Evolutionary conservation across 1,140 invertebrate genomes (phyloP).

Genomic region (Orchestia grillus): DNA sequence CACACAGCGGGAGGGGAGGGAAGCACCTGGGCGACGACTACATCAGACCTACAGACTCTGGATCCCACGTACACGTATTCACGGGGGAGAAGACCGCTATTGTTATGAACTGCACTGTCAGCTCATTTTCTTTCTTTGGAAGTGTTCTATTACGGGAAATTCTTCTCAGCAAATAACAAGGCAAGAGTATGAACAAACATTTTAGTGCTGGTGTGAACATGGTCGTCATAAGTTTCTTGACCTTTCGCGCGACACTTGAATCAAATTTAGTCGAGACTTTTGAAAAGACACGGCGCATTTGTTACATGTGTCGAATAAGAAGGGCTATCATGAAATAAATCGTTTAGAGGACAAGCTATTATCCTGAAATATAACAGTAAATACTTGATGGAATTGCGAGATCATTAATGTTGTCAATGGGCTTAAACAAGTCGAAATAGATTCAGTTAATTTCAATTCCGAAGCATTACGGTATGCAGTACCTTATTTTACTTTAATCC

Average conservation of each 20-base stretch:
- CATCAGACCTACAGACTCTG: no score
- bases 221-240: not conserved
- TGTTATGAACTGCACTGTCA: not conserved
- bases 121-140: not conserved
- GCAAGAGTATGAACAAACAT: not conserved
- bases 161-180: not conserved
- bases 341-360: not conserved
- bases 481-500: no score
- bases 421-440: no score
- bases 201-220: not conserved
- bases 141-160: not conserved
- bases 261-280: not conserved
- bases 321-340: not conserved
- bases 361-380: not conserved
- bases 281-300: not conserved
- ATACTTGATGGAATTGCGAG: not conserved
- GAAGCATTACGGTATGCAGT: not conserved
- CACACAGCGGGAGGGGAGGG: no score
- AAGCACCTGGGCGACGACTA: no score
- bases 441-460: not conserved
- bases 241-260: not conserved
- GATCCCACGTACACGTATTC: no score
- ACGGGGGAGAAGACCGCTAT: no score
- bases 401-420: not conserved
- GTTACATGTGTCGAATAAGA: not conserved